phyloP scores from a whole-genome alignment of 1,140 invertebrate genomes.

The Drosophila oshimai region DNA sequence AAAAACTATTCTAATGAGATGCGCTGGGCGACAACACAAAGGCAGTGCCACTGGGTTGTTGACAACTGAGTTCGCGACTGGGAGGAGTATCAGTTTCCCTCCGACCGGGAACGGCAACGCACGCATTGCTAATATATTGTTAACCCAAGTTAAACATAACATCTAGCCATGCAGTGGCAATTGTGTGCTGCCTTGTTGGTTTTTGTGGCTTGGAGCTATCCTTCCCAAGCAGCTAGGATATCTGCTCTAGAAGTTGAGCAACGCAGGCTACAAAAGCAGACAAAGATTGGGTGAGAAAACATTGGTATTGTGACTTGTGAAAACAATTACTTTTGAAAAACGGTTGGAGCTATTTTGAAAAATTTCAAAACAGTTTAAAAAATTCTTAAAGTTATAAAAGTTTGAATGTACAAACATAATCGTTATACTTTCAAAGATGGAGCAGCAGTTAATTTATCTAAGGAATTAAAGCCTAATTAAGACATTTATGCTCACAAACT shows the following conservation, averaged over 20 bases:
- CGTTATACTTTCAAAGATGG: too few species aligned
- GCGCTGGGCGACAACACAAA: conserved; percentile 18
- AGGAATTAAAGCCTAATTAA: too few species aligned
- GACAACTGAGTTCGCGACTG: conserved; percentile 21
- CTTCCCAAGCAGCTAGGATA: conserved; percentile 16
- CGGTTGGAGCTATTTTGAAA: too few species aligned
- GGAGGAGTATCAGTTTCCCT: conserved; percentile 28
- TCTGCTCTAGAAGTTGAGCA: conserved; percentile 4
- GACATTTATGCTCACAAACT: too few species aligned
- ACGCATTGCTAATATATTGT: not conserved
- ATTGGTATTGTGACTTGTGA: not conserved
- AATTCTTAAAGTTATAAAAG: too few species aligned
- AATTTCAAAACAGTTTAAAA: too few species aligned
- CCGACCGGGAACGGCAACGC: conserved; percentile 17
- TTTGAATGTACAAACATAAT: too few species aligned
- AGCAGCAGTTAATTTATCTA: too few species aligned
- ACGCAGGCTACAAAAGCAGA: conserved; percentile 11
- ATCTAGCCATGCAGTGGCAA: conserved; percentile 35
- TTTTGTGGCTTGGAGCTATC: conserved; percentile 12
- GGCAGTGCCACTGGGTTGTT: conserved; percentile 10
- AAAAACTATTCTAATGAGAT: conserved; percentile 40
- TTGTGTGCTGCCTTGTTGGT: conserved; percentile 29
- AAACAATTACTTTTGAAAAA: too few species aligned
- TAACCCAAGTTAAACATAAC: not conserved
- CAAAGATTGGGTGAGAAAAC: conserved; percentile 9